Evolutionary conservation across 2,113 vertebrate species (phyloP), one percentile per base, ranked within the genome.

Genomic region (Scartelaos histophorus): DNA sequence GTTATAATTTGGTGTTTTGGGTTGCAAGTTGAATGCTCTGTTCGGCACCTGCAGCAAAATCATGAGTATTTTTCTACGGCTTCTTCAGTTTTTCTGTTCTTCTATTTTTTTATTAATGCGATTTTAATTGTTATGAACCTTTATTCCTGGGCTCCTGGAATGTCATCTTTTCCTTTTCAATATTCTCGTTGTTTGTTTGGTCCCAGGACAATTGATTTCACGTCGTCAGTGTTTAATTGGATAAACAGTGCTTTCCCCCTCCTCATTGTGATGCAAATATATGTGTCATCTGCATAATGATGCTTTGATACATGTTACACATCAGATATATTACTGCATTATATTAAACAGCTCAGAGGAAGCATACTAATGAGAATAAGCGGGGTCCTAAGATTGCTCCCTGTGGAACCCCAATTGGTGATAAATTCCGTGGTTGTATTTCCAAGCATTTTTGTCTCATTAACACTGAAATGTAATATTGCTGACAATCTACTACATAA

Each of bases 241-340:
- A 60, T 60, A 60, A 60, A 60, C 57, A 60, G 15, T 9, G 57
- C 57, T 7, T 16, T 7, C 12, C 24, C 29, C 34, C 25, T 13
- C 22, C 57, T 60, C 25, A 60, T 60, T 60, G 24, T 25, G 22
- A 60, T 60, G 57, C 57, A 60, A 60, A 60, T 60, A 12, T 29
- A 13, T 15, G 25, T 34, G 57, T 60, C 25, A 34, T 60, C 13
- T 60, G 25, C 57, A 60, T 60, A 60, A 60, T 60, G 15, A 60
- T 29, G 15, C 24, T 17, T 15, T 60, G 24, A 60, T 60, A 60
- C 57, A 34, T 60, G 57, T 34, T 60, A 60, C 57, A 60, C 56
- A 57, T 25, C 56, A 4, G 22, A 57, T 17, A 60, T 25, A 29
- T 25, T 29, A 15, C 57, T 15, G 24, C 57, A 29, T 16, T 60